Percentiles rank a stretch among this genome's conserved stretches.
These are phyloP conservation scores for Centropus bengalensis DNA, from an alignment of 2,113 vertebrate genomes.

Conservation along the genomic window DNA sequence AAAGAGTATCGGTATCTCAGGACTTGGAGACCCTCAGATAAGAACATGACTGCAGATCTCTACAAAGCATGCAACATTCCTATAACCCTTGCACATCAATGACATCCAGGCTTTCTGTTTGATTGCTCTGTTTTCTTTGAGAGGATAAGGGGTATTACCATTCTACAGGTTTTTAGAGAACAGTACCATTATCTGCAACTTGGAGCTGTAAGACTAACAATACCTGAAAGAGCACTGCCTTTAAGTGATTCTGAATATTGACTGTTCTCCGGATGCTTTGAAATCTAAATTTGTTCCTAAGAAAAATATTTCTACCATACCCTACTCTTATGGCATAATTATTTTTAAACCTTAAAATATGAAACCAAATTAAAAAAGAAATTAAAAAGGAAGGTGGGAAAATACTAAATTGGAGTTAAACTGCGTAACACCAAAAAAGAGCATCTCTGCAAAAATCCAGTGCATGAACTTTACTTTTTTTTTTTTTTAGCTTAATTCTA, in stretches of 20 bases:
- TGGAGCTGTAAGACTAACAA: not conserved
- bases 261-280: not conserved
- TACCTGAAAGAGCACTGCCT: not conserved
- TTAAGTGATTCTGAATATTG: not conserved
- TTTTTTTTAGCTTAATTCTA: slow-evolving; percentile 28
- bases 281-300: not conserved
- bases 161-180: not conserved
- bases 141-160: not conserved
- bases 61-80: not conserved
- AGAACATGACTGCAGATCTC: not conserved
- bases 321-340: not conserved
- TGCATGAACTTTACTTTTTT: not conserved
- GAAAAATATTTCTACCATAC: not conserved
- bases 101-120: not conserved
- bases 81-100: not conserved
- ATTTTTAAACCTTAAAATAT: slow-evolving; percentile 15
- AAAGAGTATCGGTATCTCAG: not conserved
- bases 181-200: not conserved
- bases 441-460: not conserved
- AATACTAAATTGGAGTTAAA: not conserved
- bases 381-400: not conserved
- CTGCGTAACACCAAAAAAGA: not conserved
- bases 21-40: not conserved
- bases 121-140: not conserved
- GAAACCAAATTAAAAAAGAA: not conserved